Evolutionary conservation across 2,113 vertebrate species (phyloP), one percentile per base, ranked within the genome.

Genomic region (Oplegnathus fasciatus): DNA sequence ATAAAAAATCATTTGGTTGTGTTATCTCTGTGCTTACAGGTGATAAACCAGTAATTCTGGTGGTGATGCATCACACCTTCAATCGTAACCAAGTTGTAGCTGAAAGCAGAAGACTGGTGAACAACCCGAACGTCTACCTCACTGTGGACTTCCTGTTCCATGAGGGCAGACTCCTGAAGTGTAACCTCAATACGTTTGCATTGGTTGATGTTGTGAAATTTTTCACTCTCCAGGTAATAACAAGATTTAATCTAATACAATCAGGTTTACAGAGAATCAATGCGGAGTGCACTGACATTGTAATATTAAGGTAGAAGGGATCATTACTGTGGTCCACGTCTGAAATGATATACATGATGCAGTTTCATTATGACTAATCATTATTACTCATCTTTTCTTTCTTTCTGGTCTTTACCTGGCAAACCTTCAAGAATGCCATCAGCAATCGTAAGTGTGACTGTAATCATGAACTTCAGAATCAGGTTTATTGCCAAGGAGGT

Each of bases 21-120:
- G 3, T 52, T 73, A 0, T 28, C 4, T 84, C 46, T 62, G 15
- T 62, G 18, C 8, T 57, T 37, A 0, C 65, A 88, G 87, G 0
- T 5, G 10, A 0, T 6, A 89, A 82, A 85, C 40, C 26, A 24
- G 9, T 1, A 0, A 30, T 91, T 8, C 74, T 92, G 70, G 89
- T 89, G 80, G 84, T 89, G 82, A 85, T 92, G 88, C 89, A 92
- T 74, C 79, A 88, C 79, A 91, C 79, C 42, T 79, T 79, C 6
- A 0, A 68, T 7, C 14, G 0, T 1, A 0, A 84, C 0, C 1
- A 3, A 0, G 2, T 54, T 14, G 0, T 87, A 1, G 26, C 48
- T n/a, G 20, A 55, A 0, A 91, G 84, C 79, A 3, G 2, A 0
- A 50, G 32, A 46, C 71, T 11, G 6, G 80, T 91, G 71, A 0